Evolutionary conservation across 2,113 vertebrate genomes (phyloP).

Genomic region (Anser brachyrhynchus): DNA sequence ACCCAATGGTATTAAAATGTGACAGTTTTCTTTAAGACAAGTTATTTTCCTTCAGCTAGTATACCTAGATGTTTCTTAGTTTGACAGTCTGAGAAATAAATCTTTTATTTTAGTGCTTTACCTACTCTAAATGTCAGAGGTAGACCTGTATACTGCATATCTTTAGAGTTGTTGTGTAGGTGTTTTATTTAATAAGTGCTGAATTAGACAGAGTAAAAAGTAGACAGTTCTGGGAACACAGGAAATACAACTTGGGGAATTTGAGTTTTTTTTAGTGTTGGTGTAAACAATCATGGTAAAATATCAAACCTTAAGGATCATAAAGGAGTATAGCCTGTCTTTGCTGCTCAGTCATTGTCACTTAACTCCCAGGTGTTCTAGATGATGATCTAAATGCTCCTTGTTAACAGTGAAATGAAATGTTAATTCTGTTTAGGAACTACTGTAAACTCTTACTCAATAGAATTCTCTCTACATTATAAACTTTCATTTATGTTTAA

Average conservation of each 20-base stretch:
- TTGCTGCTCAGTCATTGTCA: background rate
- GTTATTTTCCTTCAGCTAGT: background rate
- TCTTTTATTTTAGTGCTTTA: background rate
- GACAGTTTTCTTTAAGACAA: background rate
- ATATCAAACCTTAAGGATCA: background rate
- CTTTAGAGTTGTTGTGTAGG: background rate
- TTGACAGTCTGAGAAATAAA: background rate
- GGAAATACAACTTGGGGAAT: background rate
- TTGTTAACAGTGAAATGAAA: background rate
- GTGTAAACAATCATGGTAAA: background rate
- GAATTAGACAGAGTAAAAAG: background rate
- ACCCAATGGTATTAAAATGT: background rate
- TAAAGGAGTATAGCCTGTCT: background rate
- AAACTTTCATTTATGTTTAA: background rate
- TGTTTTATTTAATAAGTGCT: background rate
- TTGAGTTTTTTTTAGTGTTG: background rate
- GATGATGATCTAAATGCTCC: background rate
- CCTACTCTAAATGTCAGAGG: background rate
- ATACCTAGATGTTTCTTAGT: background rate
- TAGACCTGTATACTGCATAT: background rate
- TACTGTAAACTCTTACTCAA: background rate
- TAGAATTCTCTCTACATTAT: background rate
- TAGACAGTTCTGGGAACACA: background rate
- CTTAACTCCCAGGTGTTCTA: background rate
- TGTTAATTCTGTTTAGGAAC: background rate